A percentile compares a stretch with the other conserved stretches of the same genome.
These are phyloP conservation scores for Nasonia oneida DNA, from an alignment of 2,888 invertebrate genomes.

Conservation along the genomic window DNA sequence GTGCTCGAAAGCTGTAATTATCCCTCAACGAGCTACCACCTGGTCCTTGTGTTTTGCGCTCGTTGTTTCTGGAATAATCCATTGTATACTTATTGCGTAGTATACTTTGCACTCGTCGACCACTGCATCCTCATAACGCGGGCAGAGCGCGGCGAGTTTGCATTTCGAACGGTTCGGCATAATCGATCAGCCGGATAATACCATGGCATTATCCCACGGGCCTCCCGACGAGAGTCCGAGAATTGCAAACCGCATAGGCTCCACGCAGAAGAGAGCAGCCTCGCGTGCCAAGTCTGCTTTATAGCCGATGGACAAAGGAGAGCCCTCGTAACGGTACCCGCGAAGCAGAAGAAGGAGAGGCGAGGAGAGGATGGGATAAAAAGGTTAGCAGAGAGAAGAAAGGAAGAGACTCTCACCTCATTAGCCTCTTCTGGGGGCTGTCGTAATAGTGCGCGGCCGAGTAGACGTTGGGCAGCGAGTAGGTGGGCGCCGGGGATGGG, in stretches of 20 bases:
- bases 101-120: not conserved
- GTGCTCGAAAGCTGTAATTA: slow-evolving; percentile 19
- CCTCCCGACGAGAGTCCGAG: not conserved
- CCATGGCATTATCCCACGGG: not conserved
- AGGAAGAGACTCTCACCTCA: slow-evolving; percentile 71
- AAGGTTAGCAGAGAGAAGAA: not conserved
- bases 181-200: not conserved
- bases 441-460: slow-evolving; percentile 75
- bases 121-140: not conserved
- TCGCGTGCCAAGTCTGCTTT: not conserved
- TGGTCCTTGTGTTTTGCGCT: no score
- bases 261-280: not conserved
- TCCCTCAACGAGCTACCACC: slow-evolving; percentile 16
- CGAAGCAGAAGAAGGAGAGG: not conserved
- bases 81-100: no score
- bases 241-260: not conserved
- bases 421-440: slow-evolving; percentile 76
- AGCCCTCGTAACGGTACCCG: slow-evolving; percentile 9
- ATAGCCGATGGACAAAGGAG: not conserved
- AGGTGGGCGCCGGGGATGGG: slow-evolving; percentile 74
- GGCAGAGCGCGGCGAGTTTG: not conserved
- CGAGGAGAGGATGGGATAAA: not conserved
- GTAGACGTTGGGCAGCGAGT: slow-evolving; percentile 73
- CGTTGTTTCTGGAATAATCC: no score
- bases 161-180: not conserved